Percentiles rank a stretch among this genome's conserved stretches.
These are phyloP conservation scores for Struthio camelus DNA, from an alignment of 2,113 vertebrate species.

Conservation along the genomic window DNA sequence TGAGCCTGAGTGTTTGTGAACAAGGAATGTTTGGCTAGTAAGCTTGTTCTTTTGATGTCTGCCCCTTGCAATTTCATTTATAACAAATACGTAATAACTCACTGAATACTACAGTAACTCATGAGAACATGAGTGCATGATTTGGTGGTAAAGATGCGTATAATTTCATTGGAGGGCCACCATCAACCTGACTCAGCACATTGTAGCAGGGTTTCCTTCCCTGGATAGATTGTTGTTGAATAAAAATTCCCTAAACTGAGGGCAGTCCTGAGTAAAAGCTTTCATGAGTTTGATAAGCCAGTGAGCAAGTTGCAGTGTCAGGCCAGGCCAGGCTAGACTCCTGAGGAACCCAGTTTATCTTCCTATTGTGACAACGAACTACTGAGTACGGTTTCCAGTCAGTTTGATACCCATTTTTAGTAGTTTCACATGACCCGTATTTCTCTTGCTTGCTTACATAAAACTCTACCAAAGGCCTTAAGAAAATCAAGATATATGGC, in stretches of 20 bases:
- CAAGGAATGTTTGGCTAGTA: neutral
- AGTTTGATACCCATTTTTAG: neutral
- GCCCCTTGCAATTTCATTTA: neutral
- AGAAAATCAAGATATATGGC: neutral
- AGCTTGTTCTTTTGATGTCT: neutral
- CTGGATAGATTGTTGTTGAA: neutral
- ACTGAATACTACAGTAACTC: neutral
- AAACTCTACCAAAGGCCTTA: neutral
- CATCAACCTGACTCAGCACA: neutral
- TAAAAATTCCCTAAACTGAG: neutral
- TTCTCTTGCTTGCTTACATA: neutral
- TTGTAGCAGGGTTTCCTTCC: neutral
- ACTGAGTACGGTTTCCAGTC: neutral
- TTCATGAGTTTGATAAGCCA: neutral
- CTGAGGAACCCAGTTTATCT: neutral
- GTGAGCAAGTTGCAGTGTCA: no score
- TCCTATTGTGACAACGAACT: constrained; percentile 5
- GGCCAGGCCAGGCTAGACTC: neutral
- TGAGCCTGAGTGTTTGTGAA: neutral
- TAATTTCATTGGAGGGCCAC: neutral
- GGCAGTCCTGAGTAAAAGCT: neutral
- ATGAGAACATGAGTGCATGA: neutral
- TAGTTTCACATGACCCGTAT: neutral
- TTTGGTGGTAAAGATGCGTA: neutral
- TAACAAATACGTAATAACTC: neutral